Base-by-base conservation (phyloP, 1,140 invertebrate species). In the Fopius arisanus region DNA sequence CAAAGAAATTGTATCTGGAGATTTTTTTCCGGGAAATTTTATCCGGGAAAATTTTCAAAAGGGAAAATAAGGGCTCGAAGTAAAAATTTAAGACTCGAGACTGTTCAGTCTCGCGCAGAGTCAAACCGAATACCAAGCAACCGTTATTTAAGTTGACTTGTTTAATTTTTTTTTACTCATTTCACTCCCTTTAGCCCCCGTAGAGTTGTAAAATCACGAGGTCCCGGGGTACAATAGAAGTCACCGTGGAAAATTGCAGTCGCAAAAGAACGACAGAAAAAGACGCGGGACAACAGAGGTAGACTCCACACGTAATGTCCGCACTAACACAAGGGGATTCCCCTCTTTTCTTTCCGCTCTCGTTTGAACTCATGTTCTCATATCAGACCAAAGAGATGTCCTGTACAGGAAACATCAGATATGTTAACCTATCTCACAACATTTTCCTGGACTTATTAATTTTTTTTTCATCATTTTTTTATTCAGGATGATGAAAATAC, bases 191-290 rank as follows among this genome's bases (percentile, higher is more conserved):
- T 48, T n/a, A 48, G 43, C 16, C 43, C 43, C 16, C 43, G 43
- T 48, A n/a, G 43, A 48, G 43, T 48, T 48, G 43, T 48, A 48
- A 48, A 48, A 48, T 48, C 43, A 48, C 43, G 43, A 48, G 43
- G 43, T 48, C 43, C 43, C n/a, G 43, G 43, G 43, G 16, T 48
- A 48, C 43, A 48, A 48, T 48, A 48, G 43, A 48, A 48, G 43
- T 48, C 43, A 48, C 43, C 43, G n/a, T 48, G 43, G 43, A 48
- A 48, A 48, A 48, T 48, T 48, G 43, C 43, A 48, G 43, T 48
- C 14, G 43, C 43, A 48, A 48, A 48, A 48, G 14, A 48, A 48
- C 43, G 43, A 48, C 43, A 48, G 43, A n/a, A 48, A 48, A 48
- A 48, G 43, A 48, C 43, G 43, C 1, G 14, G 43, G 43, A 48